A percentile compares a stretch with the other conserved stretches of the same genome.
Evolutionary conservation across 2,888 invertebrate genomes (phyloP).

Genomic region (Plebejus anna): DNA sequence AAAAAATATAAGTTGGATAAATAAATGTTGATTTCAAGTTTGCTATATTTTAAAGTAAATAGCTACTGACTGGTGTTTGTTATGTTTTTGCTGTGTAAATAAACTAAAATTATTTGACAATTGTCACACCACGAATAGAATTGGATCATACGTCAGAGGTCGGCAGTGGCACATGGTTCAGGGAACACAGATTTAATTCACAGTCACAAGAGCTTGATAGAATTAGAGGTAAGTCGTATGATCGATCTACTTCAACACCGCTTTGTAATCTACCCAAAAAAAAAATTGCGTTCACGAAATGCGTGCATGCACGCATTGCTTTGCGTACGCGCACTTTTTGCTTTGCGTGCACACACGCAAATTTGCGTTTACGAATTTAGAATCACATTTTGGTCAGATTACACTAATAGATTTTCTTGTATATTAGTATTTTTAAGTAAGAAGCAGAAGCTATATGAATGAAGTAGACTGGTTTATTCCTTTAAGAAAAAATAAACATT

Average conservation of each 20-base stretch:
- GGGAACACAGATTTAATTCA: constrained; percentile 83
- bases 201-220: constrained; percentile 81
- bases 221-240: constrained; percentile 67
- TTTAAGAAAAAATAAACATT: no score
- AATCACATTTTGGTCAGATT: constrained; percentile 11
- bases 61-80: constrained; percentile 50
- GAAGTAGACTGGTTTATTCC: neutral
- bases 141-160: constrained; percentile 78
- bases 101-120: constrained; percentile 72
- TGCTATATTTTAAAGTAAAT: constrained; percentile 39
- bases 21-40: neutral
- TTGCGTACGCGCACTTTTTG: neutral
- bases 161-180: constrained; percentile 82
- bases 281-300: neutral
- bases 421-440: neutral
- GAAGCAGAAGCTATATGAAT: neutral
- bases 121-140: constrained; percentile 73
- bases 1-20: no score
- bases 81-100: constrained; percentile 76
- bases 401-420: neutral
- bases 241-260: constrained; percentile 24
- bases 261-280: constrained; percentile 11
- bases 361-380: neutral
- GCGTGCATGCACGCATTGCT: neutral
- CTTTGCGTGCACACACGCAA: neutral